Base-by-base conservation (phyloP, 2,888 invertebrate genomes). In the Cyaniris semiargus region DNA sequence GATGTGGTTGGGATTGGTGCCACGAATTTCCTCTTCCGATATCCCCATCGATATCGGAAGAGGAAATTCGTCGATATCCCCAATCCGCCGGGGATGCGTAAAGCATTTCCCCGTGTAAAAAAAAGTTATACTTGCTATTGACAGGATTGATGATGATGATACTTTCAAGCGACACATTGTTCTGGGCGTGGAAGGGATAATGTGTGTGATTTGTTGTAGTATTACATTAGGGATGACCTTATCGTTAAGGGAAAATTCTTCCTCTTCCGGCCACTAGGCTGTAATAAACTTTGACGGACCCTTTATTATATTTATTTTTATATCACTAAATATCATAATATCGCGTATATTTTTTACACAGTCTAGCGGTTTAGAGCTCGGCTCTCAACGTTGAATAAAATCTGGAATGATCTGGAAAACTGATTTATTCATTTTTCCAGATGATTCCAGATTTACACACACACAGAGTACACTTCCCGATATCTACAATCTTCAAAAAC, bases 241-340 rank as follows among this genome's bases (percentile, higher is more conserved):
- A 31, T 31, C 70, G 31, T 31, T 70, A 31, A 15, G 44, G 31
- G 31, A 15, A 18, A 70, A 15, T 8, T 58, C 8, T 7, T 21
- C 31, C 70, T 70, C 70, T 27, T 13, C 31, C 70, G 18, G 70
- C 5, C 70, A 27, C 31, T 18, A 18, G 70, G 1, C 70, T 27
- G 70, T 70, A 70, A 56, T 56, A 56, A 56, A 21, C 58, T 58
- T 58, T 58, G 58, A 58, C 58, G 7, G 58, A n/a, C 58, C 58
- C 21, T 58, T 58, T 58, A 58, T 21, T 21, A 58, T 21, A 21
- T 58, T 58, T 21, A 58, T 58, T 58, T 58, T 58, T 21, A 21
- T 58, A 58, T 58, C 10, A 21, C 58, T 58, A 3, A 58, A 10
- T 21, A 21, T 58, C 58, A 21, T 58, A 58, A 21, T 58, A 58